Conservation (phyloP, 2,113 vertebrate genomes). For the Struthidea cinerea region DNA sequence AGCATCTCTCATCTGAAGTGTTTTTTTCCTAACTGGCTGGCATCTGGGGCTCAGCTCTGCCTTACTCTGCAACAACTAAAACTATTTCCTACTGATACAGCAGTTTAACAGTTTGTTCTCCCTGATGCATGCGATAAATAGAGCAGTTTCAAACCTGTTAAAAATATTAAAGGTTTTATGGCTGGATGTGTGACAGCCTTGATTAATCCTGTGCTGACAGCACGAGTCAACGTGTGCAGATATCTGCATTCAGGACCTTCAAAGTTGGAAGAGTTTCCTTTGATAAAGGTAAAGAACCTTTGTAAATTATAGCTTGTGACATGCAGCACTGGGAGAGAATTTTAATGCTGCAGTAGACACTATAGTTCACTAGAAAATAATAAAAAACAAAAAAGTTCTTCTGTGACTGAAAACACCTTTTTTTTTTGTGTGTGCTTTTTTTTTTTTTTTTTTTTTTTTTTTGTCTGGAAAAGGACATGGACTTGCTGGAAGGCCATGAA, state of each 20-base stretch:
- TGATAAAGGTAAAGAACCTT: slow-evolving; percentile 64
- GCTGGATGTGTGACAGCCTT: slow-evolving; percentile 60
- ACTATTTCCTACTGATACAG: slow-evolving; percentile 15
- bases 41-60: neutral
- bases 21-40: neutral
- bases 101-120: slow-evolving; percentile 52
- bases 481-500: neutral
- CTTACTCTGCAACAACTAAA: slow-evolving; percentile 4
- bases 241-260: slow-evolving; percentile 48
- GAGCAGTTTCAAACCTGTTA: slow-evolving; percentile 62
- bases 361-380: neutral
- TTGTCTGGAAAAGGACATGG: neutral
- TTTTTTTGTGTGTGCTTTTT: neutral
- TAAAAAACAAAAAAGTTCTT: neutral
- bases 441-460: neutral
- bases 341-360: neutral
- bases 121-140: slow-evolving; percentile 57
- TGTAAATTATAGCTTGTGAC: slow-evolving; percentile 11
- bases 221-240: slow-evolving; percentile 3
- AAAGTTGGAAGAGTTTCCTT: slow-evolving; percentile 63
- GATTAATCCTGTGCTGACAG: slow-evolving; percentile 69
- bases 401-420: neutral
- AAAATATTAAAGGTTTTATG: slow-evolving; percentile 67
- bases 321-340: slow-evolving; percentile 23
- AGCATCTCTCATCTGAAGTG: neutral